Base-by-base conservation (phyloP, 1,140 invertebrate species). In the Brachionus rotundiformis region DNA sequence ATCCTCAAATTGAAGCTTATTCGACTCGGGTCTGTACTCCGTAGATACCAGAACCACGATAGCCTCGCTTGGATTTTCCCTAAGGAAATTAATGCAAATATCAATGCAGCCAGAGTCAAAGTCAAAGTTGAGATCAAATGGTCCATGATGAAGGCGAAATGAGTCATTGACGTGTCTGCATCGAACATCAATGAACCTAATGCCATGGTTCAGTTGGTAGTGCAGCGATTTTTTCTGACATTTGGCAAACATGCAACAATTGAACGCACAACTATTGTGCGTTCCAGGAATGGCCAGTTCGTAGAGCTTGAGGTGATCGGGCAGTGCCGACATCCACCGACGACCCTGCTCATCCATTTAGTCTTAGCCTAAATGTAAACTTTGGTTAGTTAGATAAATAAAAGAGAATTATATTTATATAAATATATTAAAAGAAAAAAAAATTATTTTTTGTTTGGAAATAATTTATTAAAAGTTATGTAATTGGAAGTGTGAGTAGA, bases 111-210 rank as follows among this genome's bases (percentile, higher is more conserved):
- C 47, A 16, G 47, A 19, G 33, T 63, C 76, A 59, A 41, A 79
- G 36, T 79, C 29, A 39, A 59, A 41, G 33, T 63, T 63, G 19
- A 79, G 36, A 59, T 41, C 36, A 36, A 63, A 33, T 23, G 31
- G 47, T 13, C 76, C 76, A 59, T 79, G 76, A 59, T 79, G 76
- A 16, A 79, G 25, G n/a, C 31, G 47, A 79, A 79, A 79, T 11
- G 16, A 10, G 23, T 79, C 76, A 25, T 59, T 54, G 19, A 79
- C n/a, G 29, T 79, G 76, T 36, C 33, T 36, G 29, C 76, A 79
- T 11, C 76, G 19, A 19, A 79, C 47, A 63, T 79, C 76, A 13
- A 79, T 36, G 29, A 16, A 79, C 29, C 76, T 33, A 7, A 79
- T 27, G 1, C 76, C 76, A 39, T 33, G 10, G 36, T 79, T 63